Conservation (phyloP, 2,113 vertebrate species). For the Campylomormyrus numenius region DNA sequence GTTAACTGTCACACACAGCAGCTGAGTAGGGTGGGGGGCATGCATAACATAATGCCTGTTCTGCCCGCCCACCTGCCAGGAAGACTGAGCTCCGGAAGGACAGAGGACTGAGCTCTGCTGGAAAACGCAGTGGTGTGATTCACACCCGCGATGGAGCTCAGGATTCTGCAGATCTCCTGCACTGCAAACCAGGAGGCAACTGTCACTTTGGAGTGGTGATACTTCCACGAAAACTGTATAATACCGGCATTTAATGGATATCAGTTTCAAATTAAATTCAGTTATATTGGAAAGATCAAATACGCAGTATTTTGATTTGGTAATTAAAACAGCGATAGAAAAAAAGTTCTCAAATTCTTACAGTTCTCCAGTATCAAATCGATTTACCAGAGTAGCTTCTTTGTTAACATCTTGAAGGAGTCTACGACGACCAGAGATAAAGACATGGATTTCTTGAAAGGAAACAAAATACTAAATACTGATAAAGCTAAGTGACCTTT, state of each 20-base stretch:
- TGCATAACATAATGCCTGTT: slow-evolving; percentile 35
- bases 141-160: not conserved
- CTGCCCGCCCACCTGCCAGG: slow-evolving; percentile 51
- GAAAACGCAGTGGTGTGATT: not conserved
- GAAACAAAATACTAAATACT: not conserved
- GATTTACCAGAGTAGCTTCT: not conserved
- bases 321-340: not conserved
- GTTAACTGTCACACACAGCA: slow-evolving; percentile 1
- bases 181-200: not conserved
- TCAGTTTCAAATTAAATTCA: not conserved
- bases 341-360: not conserved
- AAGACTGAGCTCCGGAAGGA: not conserved
- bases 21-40: slow-evolving; percentile 7
- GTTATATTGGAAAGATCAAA: not conserved
- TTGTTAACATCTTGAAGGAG: not conserved
- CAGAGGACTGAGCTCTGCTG: not conserved
- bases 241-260: not conserved
- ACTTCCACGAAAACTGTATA: not conserved
- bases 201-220: not conserved
- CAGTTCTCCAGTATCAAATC: not conserved
- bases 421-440: not conserved
- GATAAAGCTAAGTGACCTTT: not conserved
- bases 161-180: not conserved
- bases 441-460: not conserved
- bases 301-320: not conserved